Base-by-base conservation (phyloP, 2,888 invertebrate genomes). In the Callyntrura guangdongensis region DNA sequence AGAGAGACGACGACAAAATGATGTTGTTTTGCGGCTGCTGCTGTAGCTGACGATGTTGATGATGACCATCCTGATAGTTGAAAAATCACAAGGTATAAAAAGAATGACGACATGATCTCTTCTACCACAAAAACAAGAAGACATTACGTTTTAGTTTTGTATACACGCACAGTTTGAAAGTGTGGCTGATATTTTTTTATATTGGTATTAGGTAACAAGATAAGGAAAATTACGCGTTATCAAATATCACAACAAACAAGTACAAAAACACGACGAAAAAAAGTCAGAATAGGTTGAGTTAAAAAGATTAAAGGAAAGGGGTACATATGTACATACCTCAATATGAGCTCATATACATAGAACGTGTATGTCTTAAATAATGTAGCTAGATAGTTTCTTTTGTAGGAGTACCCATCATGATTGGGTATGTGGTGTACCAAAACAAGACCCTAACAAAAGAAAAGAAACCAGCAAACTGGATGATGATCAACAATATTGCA, bases 151-250 rank as follows among this genome's bases (percentile, higher is more conserved):
- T 36, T 36, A n/a, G 36, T 36, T 6, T 36, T 36, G 36, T 36
- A 36, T 36, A 53, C 56, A 79, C 25, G 59, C 17, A 74, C 27
- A 36, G 25, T 81, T 53, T 27, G 79, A 88, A 82, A 88, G 89
- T 89, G 89, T 89, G 82, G 89, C 74, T 89, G 84, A 36, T 82
- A 36, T 47, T 56, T 53, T 81, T 85, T 85, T 67, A 69, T 85
- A 69, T 69, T 85, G 53, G 61, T 86, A 87, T 79, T 79, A 74
- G 79, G 74, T 88, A 88, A 88, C 88, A 88, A 88, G 88, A 88
- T 88, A 88, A 88, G 56, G 86, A 79, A 81, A 82, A 69, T 88
- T 88, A 67, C 36, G 79, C 67, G 59, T 87, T 86, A 86, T 86
- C 87, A 87, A 81, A 69, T 87, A 87, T 87, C 87, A 87, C 74